Conservation (phyloP, 2,888 invertebrate genomes). For the Neoascia interrupta region DNA sequence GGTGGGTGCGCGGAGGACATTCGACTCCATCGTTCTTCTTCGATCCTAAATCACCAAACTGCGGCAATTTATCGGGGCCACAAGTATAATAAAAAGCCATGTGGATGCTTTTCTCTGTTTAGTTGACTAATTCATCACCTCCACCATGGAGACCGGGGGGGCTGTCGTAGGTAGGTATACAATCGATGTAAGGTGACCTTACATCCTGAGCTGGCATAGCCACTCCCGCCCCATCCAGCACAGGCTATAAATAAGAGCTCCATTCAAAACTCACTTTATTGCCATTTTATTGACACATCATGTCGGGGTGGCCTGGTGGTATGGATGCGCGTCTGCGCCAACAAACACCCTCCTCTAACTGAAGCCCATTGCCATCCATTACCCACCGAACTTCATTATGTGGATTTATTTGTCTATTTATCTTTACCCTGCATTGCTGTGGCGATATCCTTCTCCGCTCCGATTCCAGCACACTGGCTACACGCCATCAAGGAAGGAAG, state of each 20-base stretch:
- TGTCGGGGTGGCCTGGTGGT: slow-evolving; percentile 47
- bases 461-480: slow-evolving; percentile 10
- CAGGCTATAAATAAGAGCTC: slow-evolving; percentile 68
- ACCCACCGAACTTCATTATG: slow-evolving; percentile 68
- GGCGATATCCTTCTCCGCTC: slow-evolving; percentile 29
- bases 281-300: slow-evolving; percentile 70
- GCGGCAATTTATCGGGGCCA: slow-evolving; percentile 69
- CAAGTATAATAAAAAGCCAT: slow-evolving; percentile 69
- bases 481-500: slow-evolving; percentile 29
- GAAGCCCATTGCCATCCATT: slow-evolving; percentile 56
- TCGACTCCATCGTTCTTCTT: slow-evolving; percentile 60
- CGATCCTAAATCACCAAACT: slow-evolving; percentile 69
- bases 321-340: slow-evolving; percentile 59
- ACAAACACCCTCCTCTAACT: slow-evolving; percentile 4
- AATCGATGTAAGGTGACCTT: slow-evolving; percentile 59
- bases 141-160: slow-evolving; percentile 1
- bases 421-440: slow-evolving; percentile 65
- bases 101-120: slow-evolving; percentile 54
- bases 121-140: slow-evolving; percentile 69
- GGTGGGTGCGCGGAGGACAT: background rate
- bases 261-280: slow-evolving; percentile 71
- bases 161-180: background rate
- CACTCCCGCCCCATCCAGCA: background rate
- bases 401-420: slow-evolving; percentile 69
- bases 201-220: slow-evolving; percentile 15